Conservation (phyloP, 92 coral and sea anemone species). For the Epizoanthus illoricatus region DNA sequence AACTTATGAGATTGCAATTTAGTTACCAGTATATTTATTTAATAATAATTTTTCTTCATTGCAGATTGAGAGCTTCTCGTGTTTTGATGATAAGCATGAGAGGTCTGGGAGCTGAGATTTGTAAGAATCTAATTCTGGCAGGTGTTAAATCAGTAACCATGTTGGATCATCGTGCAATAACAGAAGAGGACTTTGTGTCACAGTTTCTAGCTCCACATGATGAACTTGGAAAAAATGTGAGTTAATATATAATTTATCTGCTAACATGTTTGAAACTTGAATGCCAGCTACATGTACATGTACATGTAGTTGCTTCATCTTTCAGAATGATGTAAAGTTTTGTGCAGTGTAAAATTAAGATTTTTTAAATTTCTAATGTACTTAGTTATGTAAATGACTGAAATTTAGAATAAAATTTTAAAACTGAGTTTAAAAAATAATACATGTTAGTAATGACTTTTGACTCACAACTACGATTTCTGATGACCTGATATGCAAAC, state of each 20-base stretch:
- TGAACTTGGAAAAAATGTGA: constrained; percentile 90
- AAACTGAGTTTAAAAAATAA: too few relatives aligned
- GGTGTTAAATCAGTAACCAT: constrained; percentile 93
- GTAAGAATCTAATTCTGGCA: constrained; percentile 93
- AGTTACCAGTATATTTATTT: too few relatives aligned
- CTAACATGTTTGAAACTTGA: neutral
- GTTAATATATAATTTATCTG: constrained; percentile 21
- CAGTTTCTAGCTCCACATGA: constrained; percentile 89
- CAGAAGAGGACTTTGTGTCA: constrained; percentile 83
- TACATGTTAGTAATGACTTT: too few relatives aligned
- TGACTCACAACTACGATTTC: too few relatives aligned
- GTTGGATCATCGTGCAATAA: constrained; percentile 70
- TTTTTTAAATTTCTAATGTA: too few relatives aligned
- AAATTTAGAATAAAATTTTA: too few relatives aligned
- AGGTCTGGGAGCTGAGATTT: constrained; percentile 97
- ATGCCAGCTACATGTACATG: too few relatives aligned
- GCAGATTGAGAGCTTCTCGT: constrained; percentile 84
- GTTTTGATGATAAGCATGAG: constrained; percentile 82
- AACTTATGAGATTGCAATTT: too few relatives aligned
- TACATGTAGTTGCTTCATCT: neutral
- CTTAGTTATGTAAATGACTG: too few relatives aligned
- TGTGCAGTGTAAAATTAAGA: neutral
- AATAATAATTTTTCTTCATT: constrained; percentile 3
- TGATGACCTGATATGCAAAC: too few relatives aligned
- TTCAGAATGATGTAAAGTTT: neutral